phyloP scores from a whole-genome alignment of 2,888 invertebrate genomes.

The Ctena decussata region DNA sequence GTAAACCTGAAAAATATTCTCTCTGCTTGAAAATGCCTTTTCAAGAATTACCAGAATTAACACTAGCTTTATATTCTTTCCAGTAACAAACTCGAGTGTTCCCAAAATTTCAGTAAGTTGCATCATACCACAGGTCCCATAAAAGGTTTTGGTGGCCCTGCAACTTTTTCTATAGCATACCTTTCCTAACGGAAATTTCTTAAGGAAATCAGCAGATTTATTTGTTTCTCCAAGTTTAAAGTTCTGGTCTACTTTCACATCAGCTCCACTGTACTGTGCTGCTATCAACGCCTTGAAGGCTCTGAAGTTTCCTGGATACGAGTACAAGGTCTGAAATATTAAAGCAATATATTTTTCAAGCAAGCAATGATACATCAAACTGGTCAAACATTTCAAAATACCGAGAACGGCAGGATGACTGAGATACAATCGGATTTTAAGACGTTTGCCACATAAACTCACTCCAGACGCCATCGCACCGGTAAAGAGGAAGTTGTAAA shows the following conservation, averaged over 20 bases:
- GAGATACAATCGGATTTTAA: not conserved
- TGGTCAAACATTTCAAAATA: too few relatives aligned
- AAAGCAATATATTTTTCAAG: not conserved
- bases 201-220: constrained; percentile 94
- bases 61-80: too few relatives aligned
- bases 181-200: constrained; percentile 99
- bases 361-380: too few relatives aligned
- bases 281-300: constrained; percentile 99
- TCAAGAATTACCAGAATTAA: too few relatives aligned
- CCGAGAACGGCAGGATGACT: not conserved
- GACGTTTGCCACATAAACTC: constrained; percentile 83
- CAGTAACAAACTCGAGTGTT: too few relatives aligned
- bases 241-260: constrained; percentile 85
- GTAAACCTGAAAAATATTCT: too few relatives aligned
- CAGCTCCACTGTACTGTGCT: constrained; percentile 97
- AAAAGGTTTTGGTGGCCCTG: too few relatives aligned
- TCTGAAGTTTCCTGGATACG: constrained; percentile 99
- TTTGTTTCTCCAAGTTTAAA: constrained; percentile 98
- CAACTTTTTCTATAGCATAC: too few relatives aligned
- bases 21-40: too few relatives aligned
- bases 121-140: too few relatives aligned
- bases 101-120: too few relatives aligned
- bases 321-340: constrained; percentile 95
- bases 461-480: constrained; percentile 89
- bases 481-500: constrained; percentile 81